Evolutionary conservation across 2,113 vertebrate genomes (phyloP), one percentile per base, ranked within the genome.

Genomic region (Apteryx mantelli): DNA sequence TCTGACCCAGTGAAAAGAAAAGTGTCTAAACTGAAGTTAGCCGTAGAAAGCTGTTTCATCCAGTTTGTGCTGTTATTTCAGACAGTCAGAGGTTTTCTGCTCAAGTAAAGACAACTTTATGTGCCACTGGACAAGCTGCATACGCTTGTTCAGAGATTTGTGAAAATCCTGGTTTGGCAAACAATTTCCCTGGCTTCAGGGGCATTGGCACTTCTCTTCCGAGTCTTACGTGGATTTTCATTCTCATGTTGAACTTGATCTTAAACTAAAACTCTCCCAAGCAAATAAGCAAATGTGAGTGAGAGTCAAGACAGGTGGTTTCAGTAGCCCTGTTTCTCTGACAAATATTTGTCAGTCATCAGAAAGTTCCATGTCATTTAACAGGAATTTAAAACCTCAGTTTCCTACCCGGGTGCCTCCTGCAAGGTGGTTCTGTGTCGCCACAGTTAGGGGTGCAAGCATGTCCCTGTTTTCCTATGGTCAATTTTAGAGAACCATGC

Each of bases 131-230:
- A 78, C 25, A 20, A 26, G 74, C 84, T 91, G 26, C 2, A 2
- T 44, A 78, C 2, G 7, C 60, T 55, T 55, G 80, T 84, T 80
- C 64, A 77, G 84, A 55, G 77, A 48, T 75, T 46, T 66, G 76
- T 93, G 91, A 66, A 75, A 94, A 81, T 46, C 92, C 32, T 44
- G 76, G 2, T 66, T 30, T 30, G 56, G 73, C 85, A 92, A 65
- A 48, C 7, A 7, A 13, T 61, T 42, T 80, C 44, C 40, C 44
- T 64, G 48, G 22, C 9, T 4, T 93, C 74, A 22, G 81, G 70
- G 46, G 15, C 77, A 5, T 68, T 53, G 0, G 2, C 65, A 50
- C 82, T n/a, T 55, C 13, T 71, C 55, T 20, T 40, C 61, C 30
- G 68, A 38, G 52, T 73, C 81, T 38, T 44, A 84, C 1, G 0